phyloP scores from a whole-genome alignment of 2,113 vertebrate genomes.

The Dipodomys merriami region DNA sequence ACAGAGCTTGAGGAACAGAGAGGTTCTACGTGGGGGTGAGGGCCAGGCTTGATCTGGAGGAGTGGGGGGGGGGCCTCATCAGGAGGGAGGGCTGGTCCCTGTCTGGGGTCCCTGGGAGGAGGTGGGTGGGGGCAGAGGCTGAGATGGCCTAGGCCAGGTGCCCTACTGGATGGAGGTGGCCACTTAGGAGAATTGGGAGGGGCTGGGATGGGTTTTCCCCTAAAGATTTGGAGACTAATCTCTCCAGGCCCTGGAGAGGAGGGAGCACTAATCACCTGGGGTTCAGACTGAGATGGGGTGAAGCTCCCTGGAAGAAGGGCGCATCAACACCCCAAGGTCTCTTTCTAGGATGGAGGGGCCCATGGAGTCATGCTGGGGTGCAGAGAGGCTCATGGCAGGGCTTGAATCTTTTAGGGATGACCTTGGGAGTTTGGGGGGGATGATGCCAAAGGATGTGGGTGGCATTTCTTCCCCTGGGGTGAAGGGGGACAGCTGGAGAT shows the following conservation, averaged over 20 bases:
- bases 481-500: conserved; percentile 34
- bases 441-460: conserved; percentile 54
- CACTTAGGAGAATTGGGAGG: background rate
- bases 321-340: no score
- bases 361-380: background rate
- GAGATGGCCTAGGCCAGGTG: background rate
- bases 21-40: no score
- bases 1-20: no score
- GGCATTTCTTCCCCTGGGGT: conserved; percentile 40
- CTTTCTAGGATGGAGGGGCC: background rate
- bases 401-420: conserved; percentile 35
- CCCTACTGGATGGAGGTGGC: background rate
- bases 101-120: background rate
- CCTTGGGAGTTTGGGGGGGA: conserved; percentile 61
- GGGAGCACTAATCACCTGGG: background rate
- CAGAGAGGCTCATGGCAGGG: background rate
- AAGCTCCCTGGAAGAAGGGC: background rate
- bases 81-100: no score
- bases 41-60: background rate
- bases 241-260: no score
- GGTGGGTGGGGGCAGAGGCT: no score
- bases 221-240: background rate
- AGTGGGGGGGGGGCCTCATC: rapidly evolving
- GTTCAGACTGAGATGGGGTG: rapidly evolving
- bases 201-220: background rate